These are phyloP conservation scores for Lathamus discolor DNA, from an alignment of 2,113 vertebrate species.

Conservation along the genomic window DNA sequence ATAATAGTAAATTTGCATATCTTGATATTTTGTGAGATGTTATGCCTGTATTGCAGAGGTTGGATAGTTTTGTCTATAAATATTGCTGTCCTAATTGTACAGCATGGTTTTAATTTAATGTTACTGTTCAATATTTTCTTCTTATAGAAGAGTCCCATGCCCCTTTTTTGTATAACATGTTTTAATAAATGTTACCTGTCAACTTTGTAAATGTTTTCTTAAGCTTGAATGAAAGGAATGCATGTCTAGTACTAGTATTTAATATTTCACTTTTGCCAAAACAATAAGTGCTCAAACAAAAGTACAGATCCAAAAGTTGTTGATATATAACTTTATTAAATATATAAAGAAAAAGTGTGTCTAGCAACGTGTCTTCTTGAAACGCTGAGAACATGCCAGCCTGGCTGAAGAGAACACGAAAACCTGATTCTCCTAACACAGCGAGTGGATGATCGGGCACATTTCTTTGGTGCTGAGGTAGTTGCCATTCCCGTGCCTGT, in stretches of 20 bases:
- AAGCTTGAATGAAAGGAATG: slow-evolving; percentile 64
- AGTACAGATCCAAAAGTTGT: slow-evolving; percentile 40
- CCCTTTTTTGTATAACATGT: slow-evolving; percentile 83
- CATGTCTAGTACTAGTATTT: slow-evolving; percentile 60
- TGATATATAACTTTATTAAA: slow-evolving; percentile 60
- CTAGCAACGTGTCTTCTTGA: slow-evolving; percentile 49
- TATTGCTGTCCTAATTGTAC: slow-evolving; percentile 79
- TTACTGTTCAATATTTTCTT: slow-evolving; percentile 83
- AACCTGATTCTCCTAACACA: neutral
- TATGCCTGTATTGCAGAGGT: slow-evolving; percentile 76
- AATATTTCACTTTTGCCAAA: slow-evolving; percentile 62
- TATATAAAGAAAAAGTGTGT: slow-evolving; percentile 20
- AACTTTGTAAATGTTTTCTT: slow-evolving; percentile 74
- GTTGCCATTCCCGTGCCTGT: neutral
- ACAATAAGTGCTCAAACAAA: slow-evolving; percentile 35
- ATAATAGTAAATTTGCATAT: slow-evolving; percentile 74
- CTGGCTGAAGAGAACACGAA: neutral
- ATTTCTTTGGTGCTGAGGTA: neutral
- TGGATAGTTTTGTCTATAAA: slow-evolving; percentile 77
- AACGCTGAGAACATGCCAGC: neutral
- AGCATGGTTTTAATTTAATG: slow-evolving; percentile 82
- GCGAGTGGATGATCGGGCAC: neutral
- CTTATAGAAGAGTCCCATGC: slow-evolving; percentile 84
- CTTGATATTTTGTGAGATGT: slow-evolving; percentile 79
- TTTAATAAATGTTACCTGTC: slow-evolving; percentile 86